Percentiles rank a stretch among this genome's conserved stretches.
Conservation (phyloP, 2,797 vertebrate genomes). For the Taenioides sp. region DNA sequence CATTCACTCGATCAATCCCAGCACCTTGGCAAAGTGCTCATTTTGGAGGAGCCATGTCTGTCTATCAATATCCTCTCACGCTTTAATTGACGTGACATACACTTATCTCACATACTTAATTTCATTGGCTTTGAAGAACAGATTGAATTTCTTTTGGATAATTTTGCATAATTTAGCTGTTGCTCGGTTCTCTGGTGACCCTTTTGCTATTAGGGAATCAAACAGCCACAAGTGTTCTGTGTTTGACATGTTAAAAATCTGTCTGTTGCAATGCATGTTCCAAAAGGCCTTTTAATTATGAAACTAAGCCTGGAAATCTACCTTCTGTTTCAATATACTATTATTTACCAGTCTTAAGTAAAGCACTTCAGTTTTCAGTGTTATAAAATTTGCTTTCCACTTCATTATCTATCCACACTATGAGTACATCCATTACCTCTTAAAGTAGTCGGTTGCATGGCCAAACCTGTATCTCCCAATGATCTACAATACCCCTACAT, state of each 20-base stretch:
- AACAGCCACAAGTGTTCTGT: not conserved
- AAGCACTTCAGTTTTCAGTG: not conserved
- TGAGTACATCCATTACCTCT: not conserved
- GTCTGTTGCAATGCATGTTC: not conserved
- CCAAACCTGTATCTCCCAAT: conserved; percentile 42
- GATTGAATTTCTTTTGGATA: conserved; percentile 3
- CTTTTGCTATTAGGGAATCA: conserved; percentile 1
- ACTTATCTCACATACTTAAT: conserved; percentile 10
- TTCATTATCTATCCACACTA: not conserved
- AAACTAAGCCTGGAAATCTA: not conserved
- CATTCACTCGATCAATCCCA: conserved; percentile 69
- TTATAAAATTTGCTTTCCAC: not conserved
- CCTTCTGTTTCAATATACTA: not conserved
- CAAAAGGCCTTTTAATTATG: not conserved
- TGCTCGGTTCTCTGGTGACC: not conserved
- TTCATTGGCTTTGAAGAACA: conserved; percentile 9
- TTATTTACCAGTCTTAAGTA: not conserved
- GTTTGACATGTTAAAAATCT: not conserved
- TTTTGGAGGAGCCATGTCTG: conserved; percentile 38
- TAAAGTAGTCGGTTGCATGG: not conserved
- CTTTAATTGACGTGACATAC: conserved; percentile 36
- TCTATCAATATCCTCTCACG: conserved; percentile 29
- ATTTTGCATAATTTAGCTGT: not conserved
- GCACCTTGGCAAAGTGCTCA: conserved; percentile 35
- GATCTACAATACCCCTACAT: conserved; percentile 21